Conservation (phyloP, 2,113 vertebrate genomes). For the Triplophysa rosa region DNA sequence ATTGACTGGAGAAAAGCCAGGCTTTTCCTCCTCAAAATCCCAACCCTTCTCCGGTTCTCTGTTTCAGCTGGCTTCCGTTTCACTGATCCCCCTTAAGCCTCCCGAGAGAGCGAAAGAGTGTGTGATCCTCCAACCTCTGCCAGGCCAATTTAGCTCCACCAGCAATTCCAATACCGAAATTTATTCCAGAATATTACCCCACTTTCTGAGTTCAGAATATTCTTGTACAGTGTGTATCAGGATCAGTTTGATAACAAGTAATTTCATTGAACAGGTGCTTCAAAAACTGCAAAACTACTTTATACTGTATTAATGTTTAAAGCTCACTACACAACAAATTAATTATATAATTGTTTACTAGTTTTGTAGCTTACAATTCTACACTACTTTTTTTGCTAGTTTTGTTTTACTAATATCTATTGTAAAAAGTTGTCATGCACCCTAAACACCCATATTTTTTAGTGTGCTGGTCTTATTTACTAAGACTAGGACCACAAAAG, state of each 20-base stretch:
- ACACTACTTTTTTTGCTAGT: no score
- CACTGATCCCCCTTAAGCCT: constrained; percentile 32
- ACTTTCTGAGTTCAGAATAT: neutral
- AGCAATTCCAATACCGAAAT: neutral
- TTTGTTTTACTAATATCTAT: no score
- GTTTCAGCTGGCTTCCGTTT: constrained; percentile 30
- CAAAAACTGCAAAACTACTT: no score
- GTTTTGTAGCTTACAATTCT: no score
- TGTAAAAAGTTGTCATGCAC: no score
- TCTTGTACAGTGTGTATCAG: neutral
- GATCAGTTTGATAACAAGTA: neutral
- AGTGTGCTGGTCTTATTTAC: no score
- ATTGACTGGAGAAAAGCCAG: constrained; percentile 31
- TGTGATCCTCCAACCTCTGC: constrained; percentile 2
- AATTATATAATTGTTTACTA: no score
- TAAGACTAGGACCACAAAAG: no score
- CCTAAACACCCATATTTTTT: neutral
- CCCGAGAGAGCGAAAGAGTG: constrained; percentile 10
- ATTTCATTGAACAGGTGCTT: no score
- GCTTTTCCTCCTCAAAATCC: constrained; percentile 30
- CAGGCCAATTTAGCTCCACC: neutral
- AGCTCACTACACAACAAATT: no score
- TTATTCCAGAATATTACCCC: neutral
- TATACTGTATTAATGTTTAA: no score
- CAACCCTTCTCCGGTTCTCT: constrained; percentile 10